A percentile compares a stretch with the other conserved stretches of the same genome.
Evolutionary conservation across 1,140 invertebrate genomes (phyloP).

Genomic region (Eumeta japonica): DNA sequence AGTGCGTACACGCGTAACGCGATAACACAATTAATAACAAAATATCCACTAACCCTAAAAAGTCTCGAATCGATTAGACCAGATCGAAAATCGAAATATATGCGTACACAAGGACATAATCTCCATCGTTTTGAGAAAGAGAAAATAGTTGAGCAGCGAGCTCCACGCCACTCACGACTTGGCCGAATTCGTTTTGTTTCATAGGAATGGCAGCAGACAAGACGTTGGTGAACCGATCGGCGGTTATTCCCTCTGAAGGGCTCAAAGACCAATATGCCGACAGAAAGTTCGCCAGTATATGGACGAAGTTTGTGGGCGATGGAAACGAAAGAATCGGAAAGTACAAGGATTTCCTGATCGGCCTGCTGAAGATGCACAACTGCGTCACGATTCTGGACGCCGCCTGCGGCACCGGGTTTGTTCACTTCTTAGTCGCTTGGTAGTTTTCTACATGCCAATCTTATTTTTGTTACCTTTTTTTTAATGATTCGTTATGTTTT

Average conservation of each 20-base stretch:
- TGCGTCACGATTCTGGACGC: conserved; percentile 77
- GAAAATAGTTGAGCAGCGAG: no score
- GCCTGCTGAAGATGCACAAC: conserved; percentile 66
- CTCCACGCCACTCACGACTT: no score
- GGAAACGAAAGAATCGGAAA: conserved; percentile 78
- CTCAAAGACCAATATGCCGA: conserved; percentile 85
- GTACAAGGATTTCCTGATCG: conserved; percentile 77
- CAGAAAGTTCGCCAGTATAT: conserved; percentile 82
- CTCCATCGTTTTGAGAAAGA: not conserved
- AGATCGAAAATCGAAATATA: no score
- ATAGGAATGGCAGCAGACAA: conserved; percentile 60
- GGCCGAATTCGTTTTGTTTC: not conserved
- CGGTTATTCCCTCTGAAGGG: conserved; percentile 78
- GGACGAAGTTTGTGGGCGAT: conserved; percentile 86
- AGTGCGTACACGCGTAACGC: no score
- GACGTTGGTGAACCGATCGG: conserved; percentile 70
- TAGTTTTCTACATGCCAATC: no score
- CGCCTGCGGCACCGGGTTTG: conserved; percentile 83
- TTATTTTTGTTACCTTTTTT: no score
- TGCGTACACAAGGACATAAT: no score
- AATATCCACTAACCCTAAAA: no score
- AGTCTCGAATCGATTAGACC: no score
- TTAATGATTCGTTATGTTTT: no score
- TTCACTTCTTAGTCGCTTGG: conserved; percentile 3
- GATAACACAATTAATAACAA: no score